Conservation (phyloP, 2,797 vertebrate species). For the Lagocephalus sceleratus region DNA sequence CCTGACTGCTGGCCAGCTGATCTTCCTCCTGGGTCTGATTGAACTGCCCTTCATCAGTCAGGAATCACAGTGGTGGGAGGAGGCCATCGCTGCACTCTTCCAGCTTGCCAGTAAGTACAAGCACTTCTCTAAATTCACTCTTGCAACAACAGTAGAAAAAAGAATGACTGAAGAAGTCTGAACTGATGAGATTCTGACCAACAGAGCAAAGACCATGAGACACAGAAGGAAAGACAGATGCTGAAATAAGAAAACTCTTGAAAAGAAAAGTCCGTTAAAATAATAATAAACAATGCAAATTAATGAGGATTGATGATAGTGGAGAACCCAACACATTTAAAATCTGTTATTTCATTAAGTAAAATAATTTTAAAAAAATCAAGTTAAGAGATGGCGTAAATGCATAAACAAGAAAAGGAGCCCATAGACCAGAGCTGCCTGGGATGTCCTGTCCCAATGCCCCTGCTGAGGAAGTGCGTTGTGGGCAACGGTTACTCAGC, state of each 20-base stretch:
- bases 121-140: not conserved
- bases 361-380: not conserved
- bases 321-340: too few relatives aligned
- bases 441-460: constrained; percentile 31
- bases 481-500: constrained; percentile 31
- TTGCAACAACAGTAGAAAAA: too few relatives aligned
- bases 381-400: not conserved
- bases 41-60: constrained; percentile 86
- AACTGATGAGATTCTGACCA: too few relatives aligned
- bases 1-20: constrained; percentile 90
- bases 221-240: too few relatives aligned
- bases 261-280: too few relatives aligned
- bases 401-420: constrained; percentile 3
- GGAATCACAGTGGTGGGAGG: constrained; percentile 97
- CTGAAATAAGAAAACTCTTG: too few relatives aligned
- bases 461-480: constrained; percentile 44
- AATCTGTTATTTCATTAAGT: too few relatives aligned
- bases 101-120: constrained; percentile 94
- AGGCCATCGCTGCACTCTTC: constrained; percentile 96
- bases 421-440: constrained; percentile 6
- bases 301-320: too few relatives aligned
- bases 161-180: too few relatives aligned
- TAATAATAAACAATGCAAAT: too few relatives aligned
- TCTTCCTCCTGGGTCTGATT: constrained; percentile 88
- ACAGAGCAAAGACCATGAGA: too few relatives aligned